Evolutionary conservation across 1,140 invertebrate genomes (phyloP).

Genomic region (Cyclina sinensis): DNA sequence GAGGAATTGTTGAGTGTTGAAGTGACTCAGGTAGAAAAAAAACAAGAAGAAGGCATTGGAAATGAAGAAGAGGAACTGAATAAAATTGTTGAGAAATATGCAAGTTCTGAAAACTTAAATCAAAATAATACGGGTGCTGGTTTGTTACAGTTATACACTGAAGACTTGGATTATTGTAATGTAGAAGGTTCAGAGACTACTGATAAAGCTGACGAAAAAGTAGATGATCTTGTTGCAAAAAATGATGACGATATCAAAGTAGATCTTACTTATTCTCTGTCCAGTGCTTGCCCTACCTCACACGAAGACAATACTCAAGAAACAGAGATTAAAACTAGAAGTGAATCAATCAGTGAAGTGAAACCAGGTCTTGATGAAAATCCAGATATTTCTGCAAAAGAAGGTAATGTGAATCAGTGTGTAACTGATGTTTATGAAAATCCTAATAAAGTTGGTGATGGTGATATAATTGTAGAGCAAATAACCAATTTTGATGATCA

Average conservation of each 20-base stretch:
- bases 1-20: neutral
- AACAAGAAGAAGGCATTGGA: neutral
- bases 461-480: too few species aligned
- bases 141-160: slow-evolving; percentile 30
- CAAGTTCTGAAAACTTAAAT: slow-evolving; percentile 37
- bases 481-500: too few species aligned
- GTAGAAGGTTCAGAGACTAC: neutral
- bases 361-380: too few species aligned
- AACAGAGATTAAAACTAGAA: neutral
- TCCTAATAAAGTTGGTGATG: too few species aligned
- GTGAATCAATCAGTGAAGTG: too few species aligned
- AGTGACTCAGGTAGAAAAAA: neutral
- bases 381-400: too few species aligned
- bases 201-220: neutral
- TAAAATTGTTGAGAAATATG: slow-evolving; percentile 44
- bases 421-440: too few species aligned
- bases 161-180: slow-evolving; percentile 7
- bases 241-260: neutral
- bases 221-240: neutral
- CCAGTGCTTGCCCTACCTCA: neutral
- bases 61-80: slow-evolving; percentile 29
- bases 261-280: neutral
- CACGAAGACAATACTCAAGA: neutral
- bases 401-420: too few species aligned
- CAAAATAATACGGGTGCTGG: slow-evolving; percentile 26